Evolutionary conservation across 2,888 invertebrate species (phyloP).

Genomic region (Petrophora chlorosata): DNA sequence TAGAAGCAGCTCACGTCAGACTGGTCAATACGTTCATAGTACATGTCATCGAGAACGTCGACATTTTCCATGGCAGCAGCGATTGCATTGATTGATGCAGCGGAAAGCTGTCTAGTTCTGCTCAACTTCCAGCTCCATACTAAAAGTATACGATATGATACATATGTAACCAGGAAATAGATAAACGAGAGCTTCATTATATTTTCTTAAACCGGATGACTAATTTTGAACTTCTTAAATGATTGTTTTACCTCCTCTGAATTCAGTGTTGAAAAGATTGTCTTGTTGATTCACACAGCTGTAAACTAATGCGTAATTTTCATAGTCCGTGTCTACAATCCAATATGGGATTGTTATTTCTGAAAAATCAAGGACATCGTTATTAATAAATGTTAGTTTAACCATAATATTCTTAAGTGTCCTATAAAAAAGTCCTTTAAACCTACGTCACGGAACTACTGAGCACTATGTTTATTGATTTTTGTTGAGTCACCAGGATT

Average conservation of each 20-base stretch:
- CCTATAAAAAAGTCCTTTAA: too few species aligned
- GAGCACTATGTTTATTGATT: too few species aligned
- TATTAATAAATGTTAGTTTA: too few species aligned
- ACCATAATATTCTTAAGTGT: too few species aligned
- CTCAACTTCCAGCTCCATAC: constrained; percentile 72
- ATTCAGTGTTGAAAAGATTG: constrained; percentile 39
- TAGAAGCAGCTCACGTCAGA: constrained; percentile 59
- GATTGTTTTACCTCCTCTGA: constrained; percentile 46
- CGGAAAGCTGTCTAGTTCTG: constrained; percentile 46
- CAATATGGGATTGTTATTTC: constrained; percentile 53
- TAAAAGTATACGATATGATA: too few species aligned
- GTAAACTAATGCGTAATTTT: constrained; percentile 84
- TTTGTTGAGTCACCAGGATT: too few species aligned
- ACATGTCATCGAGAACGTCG: constrained; percentile 50
- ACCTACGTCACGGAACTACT: too few species aligned
- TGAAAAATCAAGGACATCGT: too few species aligned
- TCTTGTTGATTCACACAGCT: constrained; percentile 74
- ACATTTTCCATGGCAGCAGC: constrained; percentile 45
- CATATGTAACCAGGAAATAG: neutral
- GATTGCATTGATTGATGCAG: constrained; percentile 43
- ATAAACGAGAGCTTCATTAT: too few species aligned
- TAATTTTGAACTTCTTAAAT: neutral
- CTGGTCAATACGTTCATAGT: constrained; percentile 53
- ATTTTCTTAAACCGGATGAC: neutral
- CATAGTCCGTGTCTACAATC: constrained; percentile 82